Conservation (phyloP, 1,140 invertebrate genomes). For the Maniola jurtina region DNA sequence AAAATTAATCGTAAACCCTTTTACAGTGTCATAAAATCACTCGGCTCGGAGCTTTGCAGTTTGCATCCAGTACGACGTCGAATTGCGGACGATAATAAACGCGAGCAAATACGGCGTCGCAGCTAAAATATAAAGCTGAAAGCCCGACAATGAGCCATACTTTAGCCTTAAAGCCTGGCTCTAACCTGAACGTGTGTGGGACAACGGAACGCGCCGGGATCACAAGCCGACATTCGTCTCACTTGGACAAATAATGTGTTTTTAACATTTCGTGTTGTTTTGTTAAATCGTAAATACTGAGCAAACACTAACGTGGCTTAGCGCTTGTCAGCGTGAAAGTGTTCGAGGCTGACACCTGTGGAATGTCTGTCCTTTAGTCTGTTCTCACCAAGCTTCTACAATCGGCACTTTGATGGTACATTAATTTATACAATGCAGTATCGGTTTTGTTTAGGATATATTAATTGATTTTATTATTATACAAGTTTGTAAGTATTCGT, state of each 20-base stretch:
- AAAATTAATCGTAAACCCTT: constrained; percentile 52
- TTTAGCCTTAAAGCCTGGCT: constrained; percentile 60
- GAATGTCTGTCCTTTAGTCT: constrained; percentile 59
- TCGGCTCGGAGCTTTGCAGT: constrained; percentile 39
- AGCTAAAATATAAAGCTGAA: constrained; percentile 57
- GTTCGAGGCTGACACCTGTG: constrained; percentile 48
- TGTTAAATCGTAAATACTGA: constrained; percentile 78
- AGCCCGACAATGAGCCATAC: constrained; percentile 69
- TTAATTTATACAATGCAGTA: too few species aligned
- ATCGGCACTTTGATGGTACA: not conserved
- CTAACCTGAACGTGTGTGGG: constrained; percentile 69
- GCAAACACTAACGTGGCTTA: constrained; percentile 62
- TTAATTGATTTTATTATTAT: not conserved
- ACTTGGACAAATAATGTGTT: constrained; percentile 76
- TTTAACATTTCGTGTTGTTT: constrained; percentile 79
- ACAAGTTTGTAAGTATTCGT: too few species aligned
- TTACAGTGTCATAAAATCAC: constrained; percentile 60
- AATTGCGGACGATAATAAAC: constrained; percentile 57
- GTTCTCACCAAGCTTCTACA: constrained; percentile 1
- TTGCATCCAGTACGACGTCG: constrained; percentile 43
- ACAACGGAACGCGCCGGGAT: constrained; percentile 67
- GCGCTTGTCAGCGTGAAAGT: constrained; percentile 60
- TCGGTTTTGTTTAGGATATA: not conserved
- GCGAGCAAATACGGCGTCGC: constrained; percentile 58
- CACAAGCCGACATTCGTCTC: constrained; percentile 75